Base-by-base conservation (phyloP, 2,797 vertebrate genomes). In the Falco biarmicus region DNA sequence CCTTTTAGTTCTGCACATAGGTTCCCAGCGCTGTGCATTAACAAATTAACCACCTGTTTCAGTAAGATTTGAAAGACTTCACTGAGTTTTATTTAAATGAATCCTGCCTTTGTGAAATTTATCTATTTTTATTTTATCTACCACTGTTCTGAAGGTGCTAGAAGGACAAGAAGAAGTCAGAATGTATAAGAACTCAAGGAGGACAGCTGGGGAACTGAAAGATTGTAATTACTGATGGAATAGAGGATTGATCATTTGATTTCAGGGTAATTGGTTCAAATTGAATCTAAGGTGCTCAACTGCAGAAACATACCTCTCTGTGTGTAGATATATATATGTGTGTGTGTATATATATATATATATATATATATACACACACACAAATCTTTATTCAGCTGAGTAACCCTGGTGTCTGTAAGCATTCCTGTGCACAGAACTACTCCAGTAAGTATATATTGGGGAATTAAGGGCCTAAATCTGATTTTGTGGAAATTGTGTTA, bases 31-130 rank as follows among this genome's bases (percentile, higher is more conserved):
- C 8, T 71, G 7, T 34, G 22, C 11, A 4, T 60, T 70, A 70
- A 48, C 63, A 77, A 77, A 86, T 84, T 41, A 78, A 64, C 45
- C 12, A 45, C 15, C 32, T 70, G 9, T 64, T 93, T 86, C 69
- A 84, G n/a, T 84, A 68, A 37, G 6, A 76, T 93, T 86, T 81
- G 29, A 60, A 87, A 84, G 3, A 84, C 15, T 93, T 56, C 25
- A 54, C 4, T 59, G 64, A 87, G 4, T 73, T 93, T 74, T 34
- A 69, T 85, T 91, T 26, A 56, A 64, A 74, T 66, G 7, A 95
- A 48, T 14, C 7, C 24, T 17, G 4, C 6, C 13, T 26, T 14
- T 31, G 15, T 43, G 63, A 71, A 76, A n/a, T 24, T 12, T 19
- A 31, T 14, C 6, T 70, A 3, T 16, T 50, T 69, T 79, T 64